A percentile compares a stretch with the other conserved stretches of the same genome.
Evolutionary conservation across 2,797 vertebrate genomes (phyloP).

Genomic region (Xiphophorus birchmanni): DNA sequence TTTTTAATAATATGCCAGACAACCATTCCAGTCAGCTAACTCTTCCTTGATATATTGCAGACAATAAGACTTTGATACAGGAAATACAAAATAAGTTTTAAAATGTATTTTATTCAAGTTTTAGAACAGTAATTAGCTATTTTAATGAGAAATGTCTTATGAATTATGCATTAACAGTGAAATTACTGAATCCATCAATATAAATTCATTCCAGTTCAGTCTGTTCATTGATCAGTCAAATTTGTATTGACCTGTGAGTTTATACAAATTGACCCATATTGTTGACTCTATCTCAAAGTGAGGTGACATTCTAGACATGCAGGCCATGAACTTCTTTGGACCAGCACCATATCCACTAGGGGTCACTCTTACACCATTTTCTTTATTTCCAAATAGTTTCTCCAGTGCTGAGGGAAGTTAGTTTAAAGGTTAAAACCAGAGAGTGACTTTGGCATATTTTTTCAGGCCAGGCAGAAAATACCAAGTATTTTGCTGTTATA

Average conservation of each 20-base stretch:
- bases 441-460: constrained; percentile 42
- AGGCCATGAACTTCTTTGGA: neutral
- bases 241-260: neutral
- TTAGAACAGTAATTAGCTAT: neutral
- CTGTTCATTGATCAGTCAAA: neutral
- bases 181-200: neutral
- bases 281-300: neutral
- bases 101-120: neutral
- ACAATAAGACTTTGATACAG: neutral
- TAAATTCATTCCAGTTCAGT: neutral
- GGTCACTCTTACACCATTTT: constrained; percentile 75
- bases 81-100: neutral
- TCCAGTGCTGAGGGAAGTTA: constrained; percentile 9
- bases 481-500: constrained; percentile 37
- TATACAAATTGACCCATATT: neutral
- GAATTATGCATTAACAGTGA: neutral
- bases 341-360: constrained; percentile 55
- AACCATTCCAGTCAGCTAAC: neutral
- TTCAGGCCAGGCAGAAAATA: constrained; percentile 24
- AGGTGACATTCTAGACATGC: neutral
- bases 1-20: neutral
- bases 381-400: neutral
- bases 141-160: neutral
- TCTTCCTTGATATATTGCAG: neutral
- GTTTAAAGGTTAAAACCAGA: constrained; percentile 24